These are phyloP conservation scores for Scytalopus superciliaris DNA, from an alignment of 2,113 vertebrate genomes.

Conservation along the genomic window DNA sequence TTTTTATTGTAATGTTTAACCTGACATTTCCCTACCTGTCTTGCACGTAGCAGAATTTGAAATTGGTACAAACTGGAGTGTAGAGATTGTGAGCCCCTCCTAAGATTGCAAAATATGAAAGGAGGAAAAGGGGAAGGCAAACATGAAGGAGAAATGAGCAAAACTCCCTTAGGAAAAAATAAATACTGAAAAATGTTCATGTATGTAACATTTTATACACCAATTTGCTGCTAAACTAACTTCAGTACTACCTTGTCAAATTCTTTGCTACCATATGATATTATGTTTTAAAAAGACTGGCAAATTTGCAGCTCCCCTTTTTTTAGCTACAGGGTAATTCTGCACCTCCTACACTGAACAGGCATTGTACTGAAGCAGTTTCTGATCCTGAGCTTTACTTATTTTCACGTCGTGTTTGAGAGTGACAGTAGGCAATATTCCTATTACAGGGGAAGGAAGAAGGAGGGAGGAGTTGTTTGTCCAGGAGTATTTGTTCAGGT, in stretches of 20 bases:
- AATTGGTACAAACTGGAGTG: not conserved
- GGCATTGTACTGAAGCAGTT: not conserved
- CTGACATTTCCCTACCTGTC: not conserved
- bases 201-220: not conserved
- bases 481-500: not conserved
- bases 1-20: not conserved
- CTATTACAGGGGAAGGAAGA: not conserved
- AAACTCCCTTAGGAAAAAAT: not conserved
- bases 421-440: not conserved
- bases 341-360: conserved; percentile 24
- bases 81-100: not conserved
- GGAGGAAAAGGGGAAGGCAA: not conserved
- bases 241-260: not conserved
- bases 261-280: not conserved
- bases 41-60: not conserved
- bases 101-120: not conserved
- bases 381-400: not conserved
- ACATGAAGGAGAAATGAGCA: not conserved
- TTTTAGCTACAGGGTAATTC: conserved; percentile 19
- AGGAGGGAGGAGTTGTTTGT: not conserved
- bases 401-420: not conserved
- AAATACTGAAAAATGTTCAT: not conserved
- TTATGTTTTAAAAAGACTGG: not conserved
- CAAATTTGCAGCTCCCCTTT: not conserved
- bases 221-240: not conserved